These are phyloP conservation scores for Myripristis murdjan DNA, from an alignment of 2,797 vertebrate species.

Conservation along the genomic window DNA sequence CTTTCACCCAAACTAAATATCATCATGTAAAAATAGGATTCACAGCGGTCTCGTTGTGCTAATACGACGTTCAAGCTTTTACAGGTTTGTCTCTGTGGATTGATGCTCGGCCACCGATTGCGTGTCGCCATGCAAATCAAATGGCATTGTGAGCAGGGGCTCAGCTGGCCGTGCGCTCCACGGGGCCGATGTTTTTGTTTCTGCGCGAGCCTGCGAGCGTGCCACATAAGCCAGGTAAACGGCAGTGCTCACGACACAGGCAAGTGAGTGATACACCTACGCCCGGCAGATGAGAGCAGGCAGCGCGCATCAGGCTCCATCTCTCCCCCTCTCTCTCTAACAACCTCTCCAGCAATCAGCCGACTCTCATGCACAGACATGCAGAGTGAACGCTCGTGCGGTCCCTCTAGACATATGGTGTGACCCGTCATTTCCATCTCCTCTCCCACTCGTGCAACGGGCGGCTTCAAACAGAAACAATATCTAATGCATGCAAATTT, in stretches of 20 bases:
- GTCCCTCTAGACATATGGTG: constrained; percentile 40
- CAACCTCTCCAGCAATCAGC: constrained; percentile 56
- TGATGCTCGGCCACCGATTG: background rate
- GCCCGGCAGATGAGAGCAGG: constrained; percentile 47
- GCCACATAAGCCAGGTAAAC: constrained; percentile 23
- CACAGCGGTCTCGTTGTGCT: background rate
- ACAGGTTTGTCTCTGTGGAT: background rate
- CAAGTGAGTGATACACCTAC: constrained; percentile 30
- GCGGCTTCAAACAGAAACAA: constrained; percentile 28
- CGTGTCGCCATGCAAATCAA: background rate
- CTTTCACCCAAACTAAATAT: constrained; percentile 28
- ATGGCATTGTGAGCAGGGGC: background rate
- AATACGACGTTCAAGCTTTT: constrained; percentile 25
- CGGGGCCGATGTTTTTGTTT: constrained; percentile 35
- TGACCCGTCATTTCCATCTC: constrained; percentile 57
- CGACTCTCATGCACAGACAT: constrained; percentile 30
- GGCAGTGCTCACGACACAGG: constrained; percentile 19
- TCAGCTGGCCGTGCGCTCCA: constrained; percentile 13
- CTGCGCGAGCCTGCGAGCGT: background rate
- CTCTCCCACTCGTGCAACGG: constrained; percentile 33
- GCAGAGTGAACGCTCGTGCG: constrained; percentile 34
- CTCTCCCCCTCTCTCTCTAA: constrained; percentile 52
- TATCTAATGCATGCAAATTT: constrained; percentile 47
- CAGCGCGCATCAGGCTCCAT: constrained; percentile 35
- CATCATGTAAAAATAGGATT: constrained; percentile 21